Percentiles rank a stretch among this genome's conserved stretches.
These are phyloP conservation scores for Phocides pigmalion DNA, from an alignment of 1,140 invertebrate species.

Conservation along the genomic window DNA sequence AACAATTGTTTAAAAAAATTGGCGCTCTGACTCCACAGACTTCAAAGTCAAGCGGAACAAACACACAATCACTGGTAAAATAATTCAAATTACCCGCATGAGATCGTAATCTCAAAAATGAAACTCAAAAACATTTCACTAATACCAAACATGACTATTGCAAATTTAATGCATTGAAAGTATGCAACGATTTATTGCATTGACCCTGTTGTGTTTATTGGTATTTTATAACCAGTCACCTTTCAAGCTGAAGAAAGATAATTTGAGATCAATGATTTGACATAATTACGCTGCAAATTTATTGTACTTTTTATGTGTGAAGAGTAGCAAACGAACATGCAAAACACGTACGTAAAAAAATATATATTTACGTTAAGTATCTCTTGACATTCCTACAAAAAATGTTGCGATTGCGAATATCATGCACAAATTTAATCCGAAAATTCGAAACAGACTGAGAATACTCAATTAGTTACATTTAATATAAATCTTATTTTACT, in stretches of 20 bases:
- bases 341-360: too few relatives aligned
- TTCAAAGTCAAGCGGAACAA: too few relatives aligned
- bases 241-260: slow-evolving; percentile 18
- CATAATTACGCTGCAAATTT: not conserved
- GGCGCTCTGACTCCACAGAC: too few relatives aligned
- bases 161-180: slow-evolving; percentile 7
- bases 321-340: too few relatives aligned
- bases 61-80: too few relatives aligned
- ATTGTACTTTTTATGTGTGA: not conserved
- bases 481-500: slow-evolving; percentile 2
- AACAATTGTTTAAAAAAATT: too few relatives aligned
- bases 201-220: slow-evolving; percentile 17
- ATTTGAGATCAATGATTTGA: slow-evolving; percentile 12
- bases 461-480: not conserved
- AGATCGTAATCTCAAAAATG: not conserved
- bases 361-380: too few relatives aligned
- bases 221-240: slow-evolving; percentile 22
- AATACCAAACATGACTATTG: slow-evolving; percentile 20
- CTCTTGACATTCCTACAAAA: not conserved
- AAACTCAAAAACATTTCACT: slow-evolving; percentile 7
- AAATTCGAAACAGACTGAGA: not conserved
- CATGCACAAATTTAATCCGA: not conserved
- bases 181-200: slow-evolving; percentile 8
- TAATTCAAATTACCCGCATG: too few relatives aligned
- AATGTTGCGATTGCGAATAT: not conserved